Evolutionary conservation across 2,888 invertebrate species (phyloP), one percentile per base, ranked within the genome.

Genomic region (Plagodis dolabraria): DNA sequence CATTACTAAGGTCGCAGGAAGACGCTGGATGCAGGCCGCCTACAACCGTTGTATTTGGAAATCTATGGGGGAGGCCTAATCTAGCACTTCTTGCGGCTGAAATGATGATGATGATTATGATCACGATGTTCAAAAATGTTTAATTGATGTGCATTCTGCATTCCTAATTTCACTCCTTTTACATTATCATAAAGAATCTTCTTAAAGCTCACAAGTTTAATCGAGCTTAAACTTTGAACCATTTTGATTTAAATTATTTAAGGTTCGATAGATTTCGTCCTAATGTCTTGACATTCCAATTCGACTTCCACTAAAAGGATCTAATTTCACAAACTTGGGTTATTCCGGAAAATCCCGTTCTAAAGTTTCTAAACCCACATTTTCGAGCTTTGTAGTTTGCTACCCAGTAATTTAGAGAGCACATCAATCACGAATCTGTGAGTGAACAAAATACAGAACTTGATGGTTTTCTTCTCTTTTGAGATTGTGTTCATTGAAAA

Each of bases 371-470:
- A 51, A 57, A 22, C 57, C 50, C 51, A 57, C 57, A 53, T 53
- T 61, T 50, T 36, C 38, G 48, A 52, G 57, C 45, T 54, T 45
- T 57, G 57, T 58, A 62, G 62, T 61, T 57, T 57, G 43, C 35
- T 35, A 33, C 38, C 44, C 54, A 54, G 60, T 60, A 53, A 61
- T 57, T 57, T 54, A 57, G 50, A 40, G 44, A 52, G 45, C 35
- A 54, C 61, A 51, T 22, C 22, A 54, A 55, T 63, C 55, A 58
- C 36, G 47, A n/a, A 22, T 44, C 7, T 42, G 10, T 5, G 38
- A 38, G 38, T 8, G 38, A 7, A 38, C 38, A 38, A 38, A 38
- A 22, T 22, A 22, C 22, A 22, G 4, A n/a, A n/a, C n/a, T n/a
- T 38, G 38, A 8, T 38, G 38, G 38, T 38, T 38, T 38, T 7